Conservation (phyloP, 2,797 vertebrate genomes). For the Gila robusta region DNA sequence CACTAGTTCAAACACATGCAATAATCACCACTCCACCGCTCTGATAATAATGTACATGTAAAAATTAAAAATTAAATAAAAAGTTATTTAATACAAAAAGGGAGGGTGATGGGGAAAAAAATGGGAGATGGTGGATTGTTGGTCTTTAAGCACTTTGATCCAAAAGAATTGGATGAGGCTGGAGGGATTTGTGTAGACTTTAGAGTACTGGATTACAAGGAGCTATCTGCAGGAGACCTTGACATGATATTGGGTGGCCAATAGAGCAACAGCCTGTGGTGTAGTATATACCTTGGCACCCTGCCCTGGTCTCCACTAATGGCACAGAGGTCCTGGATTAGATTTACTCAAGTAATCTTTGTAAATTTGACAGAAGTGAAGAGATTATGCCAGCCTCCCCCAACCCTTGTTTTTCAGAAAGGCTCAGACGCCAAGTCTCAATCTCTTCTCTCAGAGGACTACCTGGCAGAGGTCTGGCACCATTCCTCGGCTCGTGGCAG, state of each 20-base stretch:
- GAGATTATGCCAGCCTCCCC: slow-evolving; percentile 37
- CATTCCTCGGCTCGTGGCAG: slow-evolving; percentile 43
- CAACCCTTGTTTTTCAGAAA: slow-evolving; percentile 43
- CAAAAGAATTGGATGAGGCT: slow-evolving; percentile 1
- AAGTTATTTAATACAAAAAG: neutral
- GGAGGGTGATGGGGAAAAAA: neutral
- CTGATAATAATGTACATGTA: neutral
- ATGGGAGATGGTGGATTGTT: neutral
- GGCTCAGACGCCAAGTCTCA: slow-evolving; percentile 38
- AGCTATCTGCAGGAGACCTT: slow-evolving; percentile 3
- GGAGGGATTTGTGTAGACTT: slow-evolving; percentile 28
- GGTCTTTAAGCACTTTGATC: slow-evolving; percentile 1
- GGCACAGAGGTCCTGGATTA: slow-evolving; percentile 42
- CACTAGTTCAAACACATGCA: neutral
- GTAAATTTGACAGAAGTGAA: slow-evolving; percentile 52
- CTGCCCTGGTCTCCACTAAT: slow-evolving; percentile 40
- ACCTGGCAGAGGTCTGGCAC: slow-evolving; percentile 56
- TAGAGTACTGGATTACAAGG: slow-evolving; percentile 24
- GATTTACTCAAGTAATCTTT: slow-evolving; percentile 46
- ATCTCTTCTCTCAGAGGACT: slow-evolving; percentile 35
- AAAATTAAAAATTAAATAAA: neutral
- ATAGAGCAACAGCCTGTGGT: slow-evolving; percentile 41
- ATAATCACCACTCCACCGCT: neutral
- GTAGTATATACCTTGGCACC: slow-evolving; percentile 55
- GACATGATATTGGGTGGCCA: slow-evolving; percentile 60